These are phyloP conservation scores for Popillia japonica DNA, from an alignment of 1,140 invertebrate species.

Conservation along the genomic window DNA sequence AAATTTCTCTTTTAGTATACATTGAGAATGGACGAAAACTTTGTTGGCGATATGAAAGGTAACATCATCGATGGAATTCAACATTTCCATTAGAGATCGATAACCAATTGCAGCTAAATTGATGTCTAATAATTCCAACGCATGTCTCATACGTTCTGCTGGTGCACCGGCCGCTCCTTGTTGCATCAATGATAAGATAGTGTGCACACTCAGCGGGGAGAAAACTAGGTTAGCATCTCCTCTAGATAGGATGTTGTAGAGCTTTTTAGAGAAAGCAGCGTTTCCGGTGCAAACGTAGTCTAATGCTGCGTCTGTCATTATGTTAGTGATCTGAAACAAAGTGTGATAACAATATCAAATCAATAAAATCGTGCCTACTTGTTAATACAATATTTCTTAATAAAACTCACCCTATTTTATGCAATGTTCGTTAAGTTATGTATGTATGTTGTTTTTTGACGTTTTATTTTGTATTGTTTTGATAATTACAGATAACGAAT, in stretches of 20 bases:
- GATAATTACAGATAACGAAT: no score
- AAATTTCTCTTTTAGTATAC: slow-evolving; percentile 64
- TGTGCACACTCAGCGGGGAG: slow-evolving; percentile 62
- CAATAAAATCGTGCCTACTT: no score
- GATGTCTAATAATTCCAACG: slow-evolving; percentile 46
- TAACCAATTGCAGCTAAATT: slow-evolving; percentile 55
- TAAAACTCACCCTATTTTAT: no score
- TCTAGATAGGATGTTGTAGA: slow-evolving; percentile 48
- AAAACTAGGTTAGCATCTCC: slow-evolving; percentile 59
- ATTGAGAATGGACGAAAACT: slow-evolving; percentile 66
- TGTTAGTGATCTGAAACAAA: neutral
- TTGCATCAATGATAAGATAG: slow-evolving; percentile 61
- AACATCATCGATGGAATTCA: slow-evolving; percentile 61
- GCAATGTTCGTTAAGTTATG: no score
- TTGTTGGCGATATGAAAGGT: slow-evolving; percentile 71
- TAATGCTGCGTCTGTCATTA: neutral
- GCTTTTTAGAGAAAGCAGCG: slow-evolving; percentile 46
- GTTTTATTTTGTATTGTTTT: no score
- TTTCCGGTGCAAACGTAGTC: neutral
- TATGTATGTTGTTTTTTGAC: no score
- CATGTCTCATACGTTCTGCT: slow-evolving; percentile 61
- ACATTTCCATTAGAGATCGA: slow-evolving; percentile 56
- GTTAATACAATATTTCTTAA: no score
- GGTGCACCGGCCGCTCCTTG: slow-evolving; percentile 67
- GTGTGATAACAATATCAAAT: no score